Base-by-base conservation (phyloP, 2,888 invertebrate genomes). In the Pterostichus madidus region DNA sequence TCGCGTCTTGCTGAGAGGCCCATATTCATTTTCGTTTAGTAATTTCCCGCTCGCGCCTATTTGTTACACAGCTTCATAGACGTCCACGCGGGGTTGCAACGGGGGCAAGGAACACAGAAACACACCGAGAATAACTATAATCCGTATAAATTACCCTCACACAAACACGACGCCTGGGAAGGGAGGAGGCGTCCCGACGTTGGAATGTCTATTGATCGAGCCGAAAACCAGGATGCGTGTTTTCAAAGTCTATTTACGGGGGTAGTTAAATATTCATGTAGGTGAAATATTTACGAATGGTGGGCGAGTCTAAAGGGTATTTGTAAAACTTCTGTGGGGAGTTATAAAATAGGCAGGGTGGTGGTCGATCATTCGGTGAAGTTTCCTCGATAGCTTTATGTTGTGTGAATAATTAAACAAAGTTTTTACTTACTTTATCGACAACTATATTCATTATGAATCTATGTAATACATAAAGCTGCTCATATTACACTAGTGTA, bases 121-220 rank as follows among this genome's bases (percentile, higher is more conserved):
- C 61, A 44, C 78, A 78, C 44, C 15, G 80, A 80, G 71, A 71
- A 68, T 80, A 80, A 80, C 80, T 80, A 80, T 80, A 80, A 80
- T 80, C 80, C 80, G 80, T 80, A 80, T 80, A 80, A 80, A 80
- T 80, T 80, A 71, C 80, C 68, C 80, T 56, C 71, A 39, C 80
- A 80, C 80, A 56, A 53, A 52, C 80, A 39, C 56, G 53, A 17
- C 39, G 68, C 68, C 39, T 17, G 17, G 68, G 13, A 52, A 10
- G 44, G 68, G 13, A 10, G 44, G 68, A 10, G 68, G 53, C 15
- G 52, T 11, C 15, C 39, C 35, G 77, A 77, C 77, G 77, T 39
- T 35, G 78, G 75, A 49, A 49, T 75, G 24, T 75, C 75, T 75
- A 75, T 75, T 75, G 75, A 75, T 75, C 75, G 75, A 49, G 8